Percentiles rank a stretch among this genome's conserved stretches.
phyloP scores from a whole-genome alignment of 2,888 invertebrate species.

The Drosophila nigricruria region DNA sequence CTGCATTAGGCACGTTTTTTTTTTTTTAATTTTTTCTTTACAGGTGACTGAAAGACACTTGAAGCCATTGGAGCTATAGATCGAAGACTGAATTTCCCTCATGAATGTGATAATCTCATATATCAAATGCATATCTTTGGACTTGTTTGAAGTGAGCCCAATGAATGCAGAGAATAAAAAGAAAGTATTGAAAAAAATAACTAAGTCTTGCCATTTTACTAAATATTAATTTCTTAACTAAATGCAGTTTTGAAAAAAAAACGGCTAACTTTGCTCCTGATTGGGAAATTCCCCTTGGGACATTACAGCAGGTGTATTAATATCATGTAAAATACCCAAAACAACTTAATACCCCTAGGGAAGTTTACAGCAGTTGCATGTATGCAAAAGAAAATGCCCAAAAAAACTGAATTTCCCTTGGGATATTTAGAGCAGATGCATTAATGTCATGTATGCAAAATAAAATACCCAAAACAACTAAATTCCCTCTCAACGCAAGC shows the following conservation, averaged over 20 bases:
- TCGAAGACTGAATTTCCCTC: conserved; percentile 9
- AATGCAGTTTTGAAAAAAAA: neutral
- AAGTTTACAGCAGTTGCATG: neutral
- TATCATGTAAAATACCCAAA: neutral
- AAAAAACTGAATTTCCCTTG: neutral
- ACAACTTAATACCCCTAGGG: neutral
- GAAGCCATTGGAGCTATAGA: neutral
- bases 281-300: neutral
- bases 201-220: neutral
- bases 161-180: neutral
- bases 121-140: neutral
- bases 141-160: neutral
- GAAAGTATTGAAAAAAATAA: neutral
- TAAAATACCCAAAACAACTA: neutral
- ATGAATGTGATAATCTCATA: conserved; percentile 11
- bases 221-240: neutral
- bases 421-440: neutral
- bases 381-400: neutral
- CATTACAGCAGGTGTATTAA: neutral
- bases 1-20: conserved; percentile 29
- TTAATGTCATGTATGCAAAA: neutral
- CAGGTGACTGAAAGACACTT: conserved; percentile 13
- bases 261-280: neutral
- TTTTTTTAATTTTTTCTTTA: conserved; percentile 22
- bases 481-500: neutral